Evolutionary conservation across 2,113 vertebrate species (phyloP).

Genomic region (Muntiacus reevesi): DNA sequence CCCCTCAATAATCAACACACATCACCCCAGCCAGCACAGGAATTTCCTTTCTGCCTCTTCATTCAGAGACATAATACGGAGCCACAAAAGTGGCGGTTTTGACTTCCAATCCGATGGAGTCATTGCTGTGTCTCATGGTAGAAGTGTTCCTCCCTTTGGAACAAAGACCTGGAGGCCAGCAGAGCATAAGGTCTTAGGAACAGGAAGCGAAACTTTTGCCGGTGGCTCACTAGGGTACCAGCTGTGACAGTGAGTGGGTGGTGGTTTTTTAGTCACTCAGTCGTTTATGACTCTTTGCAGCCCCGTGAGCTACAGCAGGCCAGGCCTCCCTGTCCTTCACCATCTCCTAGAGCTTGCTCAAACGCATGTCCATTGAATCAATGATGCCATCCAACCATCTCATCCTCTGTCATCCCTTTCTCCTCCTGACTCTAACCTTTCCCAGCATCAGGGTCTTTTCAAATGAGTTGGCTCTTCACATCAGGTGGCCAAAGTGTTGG

Average conservation of each 20-base stretch:
- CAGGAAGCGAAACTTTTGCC: neutral
- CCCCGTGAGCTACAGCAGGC: rapidly evolving
- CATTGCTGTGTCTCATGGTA: neutral
- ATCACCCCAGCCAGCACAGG: neutral
- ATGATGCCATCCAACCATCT: neutral
- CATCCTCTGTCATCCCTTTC: neutral
- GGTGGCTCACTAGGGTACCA: neutral
- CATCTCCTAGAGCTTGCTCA: neutral
- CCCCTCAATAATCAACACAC: neutral
- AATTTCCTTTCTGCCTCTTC: neutral
- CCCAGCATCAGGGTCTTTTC: neutral
- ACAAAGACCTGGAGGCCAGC: neutral
- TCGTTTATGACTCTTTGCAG: rapidly evolving
- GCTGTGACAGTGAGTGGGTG: neutral
- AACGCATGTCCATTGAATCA: neutral
- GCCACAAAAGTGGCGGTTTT: neutral
- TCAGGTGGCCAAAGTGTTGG: neutral
- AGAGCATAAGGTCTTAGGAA: neutral
- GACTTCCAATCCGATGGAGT: neutral
- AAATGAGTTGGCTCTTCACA: neutral
- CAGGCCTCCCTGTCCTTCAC: neutral
- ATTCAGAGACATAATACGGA: neutral
- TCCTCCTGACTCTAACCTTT: neutral
- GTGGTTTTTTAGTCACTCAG: neutral
- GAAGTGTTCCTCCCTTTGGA: neutral